Percentiles rank a stretch among this genome's conserved stretches.
Evolutionary conservation across 2,797 vertebrate genomes (phyloP).

Genomic region (Peromyscus eremicus): DNA sequence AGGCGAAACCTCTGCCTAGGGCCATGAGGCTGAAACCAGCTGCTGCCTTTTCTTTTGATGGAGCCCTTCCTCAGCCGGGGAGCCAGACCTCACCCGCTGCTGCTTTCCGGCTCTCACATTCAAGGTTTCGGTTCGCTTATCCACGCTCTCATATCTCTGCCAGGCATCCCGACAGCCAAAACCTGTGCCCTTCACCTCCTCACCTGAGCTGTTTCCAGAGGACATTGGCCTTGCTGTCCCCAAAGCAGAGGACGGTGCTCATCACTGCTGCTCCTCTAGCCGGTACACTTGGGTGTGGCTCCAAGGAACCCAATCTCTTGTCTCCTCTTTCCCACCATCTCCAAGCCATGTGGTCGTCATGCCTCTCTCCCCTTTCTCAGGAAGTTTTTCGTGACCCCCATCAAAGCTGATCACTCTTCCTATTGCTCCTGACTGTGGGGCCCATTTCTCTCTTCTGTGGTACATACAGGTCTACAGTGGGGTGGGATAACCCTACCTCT

Average conservation of each 20-base stretch:
- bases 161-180: background rate
- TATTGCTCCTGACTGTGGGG: background rate
- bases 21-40: too few species aligned
- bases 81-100: background rate
- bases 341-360: rapidly evolving
- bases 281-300: background rate
- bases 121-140: background rate
- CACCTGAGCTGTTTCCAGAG: background rate
- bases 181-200: background rate
- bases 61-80: background rate
- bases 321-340: background rate
- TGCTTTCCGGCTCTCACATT: background rate
- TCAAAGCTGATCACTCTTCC: background rate
- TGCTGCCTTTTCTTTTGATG: background rate
- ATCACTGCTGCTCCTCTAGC: background rate
- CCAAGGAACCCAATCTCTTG: background rate
- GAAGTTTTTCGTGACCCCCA: background rate
- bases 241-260: too few species aligned
- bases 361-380: background rate
- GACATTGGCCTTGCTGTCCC: background rate
- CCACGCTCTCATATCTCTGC: background rate
- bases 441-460: background rate
- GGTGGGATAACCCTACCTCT: background rate
- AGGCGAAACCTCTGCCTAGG: background rate
- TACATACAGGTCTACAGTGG: background rate